Base-by-base conservation (phyloP, 2,113 vertebrate species). In the Xenopus laevis region DNA sequence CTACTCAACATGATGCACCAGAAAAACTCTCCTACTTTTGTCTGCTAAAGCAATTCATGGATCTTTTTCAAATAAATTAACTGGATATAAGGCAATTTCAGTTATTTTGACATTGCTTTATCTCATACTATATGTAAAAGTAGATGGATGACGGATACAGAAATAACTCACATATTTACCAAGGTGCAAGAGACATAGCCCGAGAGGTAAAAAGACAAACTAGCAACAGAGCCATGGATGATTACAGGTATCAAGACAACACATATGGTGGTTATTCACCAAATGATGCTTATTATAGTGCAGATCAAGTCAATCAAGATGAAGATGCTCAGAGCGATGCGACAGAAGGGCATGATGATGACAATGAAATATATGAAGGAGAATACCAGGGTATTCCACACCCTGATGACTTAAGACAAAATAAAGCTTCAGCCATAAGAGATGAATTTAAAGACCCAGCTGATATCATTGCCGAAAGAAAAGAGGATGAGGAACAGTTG, bases 381-480 rank as follows among this genome's bases (percentile, higher is more conserved):
- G 97, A 99, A 79, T 99, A 99, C 86, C 97, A 98, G 87, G 97
- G 96, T 53, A 89, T 99, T 80, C 96, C 97, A 0, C 97, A 98
- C 79, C 96, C 96, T 0, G 96, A 98, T 20, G 95, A 98, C 71
- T 85, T 94, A 82, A 96, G 94, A 83, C 79, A 87, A 88, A 79
- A 88, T 79, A 81, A 83, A 83, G 82, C 78, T 0, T 71, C 88
- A 82, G 79, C 91, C 0, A 27, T 92, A 70, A 86, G 27, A 1
- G 88, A 87, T 18, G 89, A 90, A 6, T 84, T 87, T 63, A 86
- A 80, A 47, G 95, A 93, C 82, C 88, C 78, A 13, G 83, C 81
- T 0, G 87, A 92, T 23, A 89, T 96, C 2, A 92, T 94, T 62
- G 91, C 94, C 0, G 83, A 93, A 74, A 90, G 94, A 81, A 91